These are phyloP conservation scores for Pogonomyrmex barbatus DNA, from an alignment of 1,140 invertebrate species.

Conservation along the genomic window DNA sequence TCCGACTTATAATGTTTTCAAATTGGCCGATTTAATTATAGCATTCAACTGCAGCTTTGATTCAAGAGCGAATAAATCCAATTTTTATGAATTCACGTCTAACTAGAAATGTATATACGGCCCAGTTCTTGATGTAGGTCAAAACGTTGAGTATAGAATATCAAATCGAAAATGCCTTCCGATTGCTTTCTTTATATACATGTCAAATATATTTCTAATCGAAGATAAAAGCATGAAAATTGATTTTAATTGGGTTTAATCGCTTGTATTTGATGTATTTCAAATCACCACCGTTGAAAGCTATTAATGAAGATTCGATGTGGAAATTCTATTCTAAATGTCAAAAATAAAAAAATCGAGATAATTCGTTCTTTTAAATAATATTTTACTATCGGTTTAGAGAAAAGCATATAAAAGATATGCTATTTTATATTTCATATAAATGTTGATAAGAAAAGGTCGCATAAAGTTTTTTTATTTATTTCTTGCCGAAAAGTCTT, in stretches of 20 bases:
- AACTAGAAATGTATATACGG: not conserved
- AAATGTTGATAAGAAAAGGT: conserved; percentile 2
- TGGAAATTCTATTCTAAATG: not conserved
- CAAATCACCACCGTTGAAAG: not conserved
- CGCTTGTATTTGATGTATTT: not conserved
- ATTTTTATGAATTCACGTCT: not conserved
- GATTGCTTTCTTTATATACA: not conserved
- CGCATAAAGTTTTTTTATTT: not conserved
- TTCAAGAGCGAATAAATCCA: conserved; percentile 19
- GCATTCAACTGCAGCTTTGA: not conserved
- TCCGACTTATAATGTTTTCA: not conserved
- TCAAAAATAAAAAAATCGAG: not conserved
- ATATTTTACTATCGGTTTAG: not conserved
- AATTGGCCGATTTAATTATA: conserved; percentile 25
- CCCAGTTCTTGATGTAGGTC: not conserved
- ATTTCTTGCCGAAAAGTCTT: not conserved
- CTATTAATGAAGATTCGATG: not conserved
- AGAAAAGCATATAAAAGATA: not conserved
- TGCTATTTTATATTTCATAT: not conserved
- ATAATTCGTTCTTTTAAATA: not conserved
- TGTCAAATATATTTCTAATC: conserved; percentile 8
- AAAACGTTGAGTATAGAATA: not conserved
- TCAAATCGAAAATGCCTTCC: not conserved
- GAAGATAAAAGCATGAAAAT: conserved; percentile 2
- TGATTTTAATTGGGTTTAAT: conserved; percentile 25